Conservation (phyloP, 2,113 vertebrate genomes). For the Syrrhaptes paradoxus region DNA sequence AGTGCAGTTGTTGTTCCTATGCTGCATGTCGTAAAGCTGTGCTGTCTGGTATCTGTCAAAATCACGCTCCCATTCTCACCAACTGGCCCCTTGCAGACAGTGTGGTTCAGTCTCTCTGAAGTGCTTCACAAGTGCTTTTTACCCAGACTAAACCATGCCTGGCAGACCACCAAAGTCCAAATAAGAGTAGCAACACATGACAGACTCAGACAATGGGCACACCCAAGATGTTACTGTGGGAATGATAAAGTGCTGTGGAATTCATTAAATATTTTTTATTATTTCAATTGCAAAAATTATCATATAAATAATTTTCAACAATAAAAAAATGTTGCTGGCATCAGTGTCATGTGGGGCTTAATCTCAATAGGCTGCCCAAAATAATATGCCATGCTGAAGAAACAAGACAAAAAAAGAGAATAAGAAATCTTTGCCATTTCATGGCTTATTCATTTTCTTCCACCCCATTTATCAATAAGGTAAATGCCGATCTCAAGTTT, state of each 20-base stretch:
- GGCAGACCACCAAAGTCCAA: not conserved
- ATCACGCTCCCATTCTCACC: not conserved
- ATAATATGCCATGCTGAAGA: not conserved
- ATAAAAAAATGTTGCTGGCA: not conserved
- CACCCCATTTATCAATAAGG: not conserved
- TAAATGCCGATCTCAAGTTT: not conserved
- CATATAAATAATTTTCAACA: not conserved
- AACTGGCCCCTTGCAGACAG: not conserved
- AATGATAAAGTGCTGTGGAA: not conserved
- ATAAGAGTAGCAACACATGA: not conserved
- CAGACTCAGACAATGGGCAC: not conserved
- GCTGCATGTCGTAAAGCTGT: not conserved
- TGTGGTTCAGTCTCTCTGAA: not conserved
- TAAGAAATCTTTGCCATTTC: not conserved
- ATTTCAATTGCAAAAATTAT: not conserved
- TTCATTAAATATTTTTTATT: not conserved
- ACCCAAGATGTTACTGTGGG: not conserved
- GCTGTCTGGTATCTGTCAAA: not conserved
- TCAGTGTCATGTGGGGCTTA: not conserved
- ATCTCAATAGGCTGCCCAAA: not conserved
- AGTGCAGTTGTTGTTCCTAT: not conserved
- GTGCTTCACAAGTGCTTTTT: not conserved
- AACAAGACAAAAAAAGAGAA: not conserved
- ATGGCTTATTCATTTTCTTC: not conserved
- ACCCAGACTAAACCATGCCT: not conserved